Conservation (phyloP, 2,888 invertebrate genomes). For the Dione vanillae region DNA sequence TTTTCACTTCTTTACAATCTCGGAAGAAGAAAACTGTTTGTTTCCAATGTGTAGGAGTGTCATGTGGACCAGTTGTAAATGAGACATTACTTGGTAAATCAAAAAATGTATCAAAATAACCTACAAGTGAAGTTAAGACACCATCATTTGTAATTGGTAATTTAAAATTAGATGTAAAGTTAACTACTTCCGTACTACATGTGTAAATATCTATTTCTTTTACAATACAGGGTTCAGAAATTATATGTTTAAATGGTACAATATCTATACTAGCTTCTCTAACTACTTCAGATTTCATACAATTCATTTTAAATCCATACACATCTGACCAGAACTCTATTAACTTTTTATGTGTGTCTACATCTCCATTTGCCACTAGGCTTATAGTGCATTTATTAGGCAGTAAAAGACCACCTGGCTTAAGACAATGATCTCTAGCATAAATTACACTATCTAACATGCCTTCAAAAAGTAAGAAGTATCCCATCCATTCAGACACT, state of each 20-base stretch:
- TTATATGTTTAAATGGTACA: slow-evolving; percentile 82
- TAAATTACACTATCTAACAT: slow-evolving; percentile 97
- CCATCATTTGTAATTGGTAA: slow-evolving; percentile 87
- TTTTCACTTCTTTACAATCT: slow-evolving; percentile 87
- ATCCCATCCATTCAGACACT: slow-evolving; percentile 99
- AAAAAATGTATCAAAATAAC: slow-evolving; percentile 96
- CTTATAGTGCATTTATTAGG: slow-evolving; percentile 94
- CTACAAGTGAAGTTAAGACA: slow-evolving; percentile 91
- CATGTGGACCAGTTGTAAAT: slow-evolving; percentile 92
- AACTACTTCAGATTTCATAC: slow-evolving; percentile 93
- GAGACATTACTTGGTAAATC: slow-evolving; percentile 86
- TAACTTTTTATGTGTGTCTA: slow-evolving; percentile 87
- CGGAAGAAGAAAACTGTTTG: slow-evolving; percentile 95
- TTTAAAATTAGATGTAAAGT: slow-evolving; percentile 89
- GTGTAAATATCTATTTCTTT: slow-evolving; percentile 90
- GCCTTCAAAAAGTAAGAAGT: slow-evolving; percentile 97
- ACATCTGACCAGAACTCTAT: slow-evolving; percentile 96
- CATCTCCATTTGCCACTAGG: slow-evolving; percentile 91
- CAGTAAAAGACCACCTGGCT: slow-evolving; percentile 89
- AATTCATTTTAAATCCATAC: slow-evolving; percentile 96
- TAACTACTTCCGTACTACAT: slow-evolving; percentile 88
- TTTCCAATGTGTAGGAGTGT: slow-evolving; percentile 95
- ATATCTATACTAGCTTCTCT: slow-evolving; percentile 87
- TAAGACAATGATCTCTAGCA: slow-evolving; percentile 92
- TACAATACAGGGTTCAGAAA: slow-evolving; percentile 87